Conservation (phyloP, 1,140 invertebrate genomes). For the Elymnias hypermnestra region DNA sequence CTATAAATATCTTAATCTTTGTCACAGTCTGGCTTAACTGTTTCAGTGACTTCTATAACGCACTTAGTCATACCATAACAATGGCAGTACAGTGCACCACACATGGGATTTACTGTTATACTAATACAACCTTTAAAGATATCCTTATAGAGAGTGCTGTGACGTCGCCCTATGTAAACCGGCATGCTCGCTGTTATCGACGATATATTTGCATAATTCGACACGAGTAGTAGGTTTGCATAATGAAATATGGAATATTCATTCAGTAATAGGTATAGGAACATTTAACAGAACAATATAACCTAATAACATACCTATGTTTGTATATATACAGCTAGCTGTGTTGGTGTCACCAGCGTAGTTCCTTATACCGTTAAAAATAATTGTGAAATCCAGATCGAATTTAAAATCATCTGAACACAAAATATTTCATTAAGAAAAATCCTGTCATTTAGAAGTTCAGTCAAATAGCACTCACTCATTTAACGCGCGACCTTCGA, state of each 20-base stretch:
- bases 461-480: too few species aligned
- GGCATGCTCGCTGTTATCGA: constrained; percentile 36
- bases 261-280: constrained; percentile 19
- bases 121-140: background rate
- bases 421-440: too few species aligned
- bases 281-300: too few species aligned
- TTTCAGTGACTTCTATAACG: constrained; percentile 39
- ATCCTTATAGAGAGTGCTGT: background rate
- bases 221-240: constrained; percentile 32
- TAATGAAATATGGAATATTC: constrained; percentile 19
- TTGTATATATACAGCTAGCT: too few species aligned
- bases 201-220: constrained; percentile 51
- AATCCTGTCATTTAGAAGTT: too few species aligned
- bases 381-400: too few species aligned
- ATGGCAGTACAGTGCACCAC: constrained; percentile 28
- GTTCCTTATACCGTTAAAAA: too few species aligned
- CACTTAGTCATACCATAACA: constrained; percentile 53
- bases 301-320: too few species aligned
- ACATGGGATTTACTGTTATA: constrained; percentile 2
- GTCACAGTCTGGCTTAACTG: constrained; percentile 32
- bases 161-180: background rate
- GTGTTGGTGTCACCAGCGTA: too few species aligned
- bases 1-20: constrained; percentile 31
- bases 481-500: too few species aligned
- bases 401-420: too few species aligned